phyloP scores from a whole-genome alignment of 2,113 vertebrate genomes.

The Callorhinus ursinus region DNA sequence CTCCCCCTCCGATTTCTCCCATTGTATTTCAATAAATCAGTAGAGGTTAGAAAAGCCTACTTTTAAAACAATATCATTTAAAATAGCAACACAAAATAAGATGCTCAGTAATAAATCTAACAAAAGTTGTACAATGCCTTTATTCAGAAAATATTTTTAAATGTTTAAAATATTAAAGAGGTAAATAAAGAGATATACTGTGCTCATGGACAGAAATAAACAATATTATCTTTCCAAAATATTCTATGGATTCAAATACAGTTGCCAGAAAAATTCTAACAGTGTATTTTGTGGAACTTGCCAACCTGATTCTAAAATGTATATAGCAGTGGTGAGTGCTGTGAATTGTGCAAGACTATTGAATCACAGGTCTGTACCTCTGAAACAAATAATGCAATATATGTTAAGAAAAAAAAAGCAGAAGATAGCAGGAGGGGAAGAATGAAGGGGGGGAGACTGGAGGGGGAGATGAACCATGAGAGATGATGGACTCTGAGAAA shows the following conservation, averaged over 20 bases:
- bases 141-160: background rate
- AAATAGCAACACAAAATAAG: background rate
- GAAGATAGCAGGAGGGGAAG: too few relatives aligned
- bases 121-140: background rate
- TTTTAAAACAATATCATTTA: conserved; percentile 29
- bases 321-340: too few relatives aligned
- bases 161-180: background rate
- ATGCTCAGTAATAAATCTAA: background rate
- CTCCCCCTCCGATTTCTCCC: too few relatives aligned
- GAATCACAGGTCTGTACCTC: too few relatives aligned
- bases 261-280: background rate
- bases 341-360: too few relatives aligned
- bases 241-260: background rate
- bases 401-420: too few relatives aligned
- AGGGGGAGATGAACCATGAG: too few relatives aligned
- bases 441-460: too few relatives aligned
- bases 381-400: too few relatives aligned
- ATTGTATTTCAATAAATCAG: background rate
- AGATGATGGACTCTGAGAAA: too few relatives aligned
- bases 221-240: background rate
- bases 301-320: background rate
- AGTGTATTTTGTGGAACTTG: background rate
- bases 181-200: background rate
- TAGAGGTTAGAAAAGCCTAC: background rate
- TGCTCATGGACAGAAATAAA: background rate